Conservation (phyloP, 2,888 invertebrate genomes). For the Atethmia centrago region DNA sequence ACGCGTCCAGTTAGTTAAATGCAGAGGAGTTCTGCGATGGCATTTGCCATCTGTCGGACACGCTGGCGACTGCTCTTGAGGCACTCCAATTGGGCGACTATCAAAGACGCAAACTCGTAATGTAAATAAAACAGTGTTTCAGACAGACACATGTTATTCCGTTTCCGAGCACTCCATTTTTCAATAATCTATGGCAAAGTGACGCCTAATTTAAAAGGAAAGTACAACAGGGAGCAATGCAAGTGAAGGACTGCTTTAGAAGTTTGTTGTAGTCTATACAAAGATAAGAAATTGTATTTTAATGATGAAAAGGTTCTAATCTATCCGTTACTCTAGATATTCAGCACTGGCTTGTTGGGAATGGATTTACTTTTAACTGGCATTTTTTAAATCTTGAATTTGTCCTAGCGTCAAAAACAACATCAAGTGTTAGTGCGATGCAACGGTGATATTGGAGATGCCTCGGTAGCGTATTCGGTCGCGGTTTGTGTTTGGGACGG, state of each 20-base stretch:
- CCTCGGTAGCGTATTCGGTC: no score
- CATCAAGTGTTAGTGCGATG: neutral
- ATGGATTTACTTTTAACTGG: constrained; percentile 42
- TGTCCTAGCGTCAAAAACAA: neutral
- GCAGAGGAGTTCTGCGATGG: neutral
- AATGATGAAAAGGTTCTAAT: constrained; percentile 45
- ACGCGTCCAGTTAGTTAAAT: neutral
- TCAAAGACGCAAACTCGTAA: neutral
- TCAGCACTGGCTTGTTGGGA: constrained; percentile 28
- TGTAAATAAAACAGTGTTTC: neutral
- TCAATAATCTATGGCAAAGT: constrained; percentile 28
- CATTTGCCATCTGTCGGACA: neutral
- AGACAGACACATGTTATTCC: no score
- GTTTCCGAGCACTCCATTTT: constrained; percentile 39
- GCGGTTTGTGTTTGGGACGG: no score
- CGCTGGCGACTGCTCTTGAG: neutral
- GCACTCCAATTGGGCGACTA: neutral
- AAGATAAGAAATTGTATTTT: constrained; percentile 36
- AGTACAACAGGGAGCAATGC: constrained; percentile 27
- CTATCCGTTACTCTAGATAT: constrained; percentile 25
- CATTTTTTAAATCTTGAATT: neutral
- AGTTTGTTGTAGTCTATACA: constrained; percentile 26
- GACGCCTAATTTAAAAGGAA: constrained; percentile 19
- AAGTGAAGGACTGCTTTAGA: constrained; percentile 49
- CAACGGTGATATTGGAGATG: neutral